Evolutionary conservation across 2,888 invertebrate species (phyloP).

Genomic region (Eupeodes luniger): DNA sequence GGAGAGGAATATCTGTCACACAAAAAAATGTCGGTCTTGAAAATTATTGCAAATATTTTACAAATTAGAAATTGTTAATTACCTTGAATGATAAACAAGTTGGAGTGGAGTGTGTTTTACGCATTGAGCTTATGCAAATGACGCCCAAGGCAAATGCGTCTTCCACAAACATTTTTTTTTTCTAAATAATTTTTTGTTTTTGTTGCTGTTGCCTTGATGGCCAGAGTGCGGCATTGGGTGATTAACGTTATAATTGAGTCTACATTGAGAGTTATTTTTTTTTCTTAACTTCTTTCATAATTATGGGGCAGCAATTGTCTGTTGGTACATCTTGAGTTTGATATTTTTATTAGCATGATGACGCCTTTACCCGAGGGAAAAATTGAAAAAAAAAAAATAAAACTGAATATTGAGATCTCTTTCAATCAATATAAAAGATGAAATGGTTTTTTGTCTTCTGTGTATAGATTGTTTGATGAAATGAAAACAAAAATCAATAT

Average conservation of each 20-base stretch:
- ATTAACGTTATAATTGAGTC: conserved; percentile 66
- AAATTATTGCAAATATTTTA: conserved; percentile 43
- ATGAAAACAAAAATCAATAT: conserved; percentile 34
- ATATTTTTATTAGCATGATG: conserved; percentile 68
- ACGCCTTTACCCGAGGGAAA: conserved; percentile 40
- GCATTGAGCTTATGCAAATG: conserved; percentile 66
- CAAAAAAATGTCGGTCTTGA: conserved; percentile 50
- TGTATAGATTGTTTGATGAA: conserved; percentile 36
- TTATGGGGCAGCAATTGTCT: conserved; percentile 55
- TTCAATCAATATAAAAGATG: conserved; percentile 44
- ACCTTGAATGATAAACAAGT: conserved; percentile 47
- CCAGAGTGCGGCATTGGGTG: conserved; percentile 54
- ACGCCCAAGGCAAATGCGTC: conserved; percentile 44
- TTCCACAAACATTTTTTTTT: conserved; percentile 36
- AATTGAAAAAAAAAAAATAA: background rate
- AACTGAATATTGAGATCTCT: conserved; percentile 52
- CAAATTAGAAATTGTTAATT: conserved; percentile 66
- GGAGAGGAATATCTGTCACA: conserved; percentile 54
- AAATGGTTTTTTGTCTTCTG: conserved; percentile 66
- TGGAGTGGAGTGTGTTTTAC: conserved; percentile 28
- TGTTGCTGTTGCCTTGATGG: conserved; percentile 37
- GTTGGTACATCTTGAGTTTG: conserved; percentile 35
- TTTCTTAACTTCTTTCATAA: conserved; percentile 14
- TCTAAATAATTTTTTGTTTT: conserved; percentile 13
- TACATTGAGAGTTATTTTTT: conserved; percentile 41